Percentiles rank a stretch among this genome's conserved stretches.
Evolutionary conservation across 1,140 invertebrate genomes (phyloP).

Genomic region (Drosophila repleta): DNA sequence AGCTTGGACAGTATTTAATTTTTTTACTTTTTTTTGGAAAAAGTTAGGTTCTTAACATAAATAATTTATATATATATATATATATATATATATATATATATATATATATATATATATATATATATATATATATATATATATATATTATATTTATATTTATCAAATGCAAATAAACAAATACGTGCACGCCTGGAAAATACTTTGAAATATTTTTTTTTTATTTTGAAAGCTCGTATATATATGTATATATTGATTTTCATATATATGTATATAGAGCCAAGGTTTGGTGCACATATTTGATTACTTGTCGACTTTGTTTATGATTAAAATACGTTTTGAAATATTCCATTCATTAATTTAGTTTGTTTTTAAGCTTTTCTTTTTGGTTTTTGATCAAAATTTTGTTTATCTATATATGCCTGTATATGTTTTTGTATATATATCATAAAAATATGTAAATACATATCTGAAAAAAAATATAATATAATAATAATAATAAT

Average conservation of each 20-base stretch:
- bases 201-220: background rate
- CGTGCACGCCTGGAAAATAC: slow-evolving; percentile 1
- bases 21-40: slow-evolving; percentile 1
- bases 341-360: slow-evolving; percentile 2
- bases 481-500: slow-evolving; percentile 14
- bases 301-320: slow-evolving; percentile 18
- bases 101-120: slow-evolving; percentile 1
- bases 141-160: slow-evolving; percentile 14
- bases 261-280: background rate
- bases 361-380: slow-evolving; percentile 9
- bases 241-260: background rate
- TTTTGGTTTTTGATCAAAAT: slow-evolving; percentile 20
- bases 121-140: slow-evolving; percentile 17
- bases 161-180: slow-evolving; percentile 11
- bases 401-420: slow-evolving; percentile 29
- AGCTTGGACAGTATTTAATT: slow-evolving; percentile 42
- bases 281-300: background rate
- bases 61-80: background rate
- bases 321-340: slow-evolving; percentile 15
- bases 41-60: slow-evolving; percentile 18
- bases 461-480: slow-evolving; percentile 24
- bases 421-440: slow-evolving; percentile 47
- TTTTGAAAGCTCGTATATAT: too few relatives aligned
- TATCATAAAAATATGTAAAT: slow-evolving; percentile 46
- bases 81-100: background rate